Evolutionary conservation across 2,888 invertebrate genomes (phyloP).

Genomic region (Piscicola geometra): DNA sequence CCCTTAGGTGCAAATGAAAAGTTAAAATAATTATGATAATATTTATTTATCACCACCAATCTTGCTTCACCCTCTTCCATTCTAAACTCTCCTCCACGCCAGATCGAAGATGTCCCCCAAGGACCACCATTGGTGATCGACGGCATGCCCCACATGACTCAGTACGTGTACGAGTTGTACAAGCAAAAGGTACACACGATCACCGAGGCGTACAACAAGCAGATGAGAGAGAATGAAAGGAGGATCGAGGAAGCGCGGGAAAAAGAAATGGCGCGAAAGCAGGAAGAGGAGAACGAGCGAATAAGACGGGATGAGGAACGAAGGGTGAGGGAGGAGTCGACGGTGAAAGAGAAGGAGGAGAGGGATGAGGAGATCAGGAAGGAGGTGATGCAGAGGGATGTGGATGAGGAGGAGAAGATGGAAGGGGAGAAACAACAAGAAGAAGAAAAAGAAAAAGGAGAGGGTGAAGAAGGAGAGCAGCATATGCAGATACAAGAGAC

Average conservation of each 20-base stretch:
- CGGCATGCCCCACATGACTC: conserved; percentile 91
- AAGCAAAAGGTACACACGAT: conserved; percentile 40
- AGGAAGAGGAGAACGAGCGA: conserved; percentile 14
- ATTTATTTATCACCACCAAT: not conserved
- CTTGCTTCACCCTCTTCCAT: not conserved
- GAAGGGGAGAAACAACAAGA: no score
- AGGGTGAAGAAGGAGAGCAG: no score
- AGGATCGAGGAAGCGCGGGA: not conserved
- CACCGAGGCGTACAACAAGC: conserved; percentile 24
- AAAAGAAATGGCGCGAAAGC: not conserved
- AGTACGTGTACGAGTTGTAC: conserved; percentile 89
- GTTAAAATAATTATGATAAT: not conserved
- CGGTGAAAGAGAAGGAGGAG: not conserved
- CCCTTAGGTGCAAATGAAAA: no score
- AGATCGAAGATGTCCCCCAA: conserved; percentile 31
- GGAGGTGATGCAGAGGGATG: not conserved
- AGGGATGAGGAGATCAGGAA: not conserved
- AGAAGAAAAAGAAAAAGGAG: no score
- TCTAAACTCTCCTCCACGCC: not conserved
- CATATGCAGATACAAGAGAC: not conserved
- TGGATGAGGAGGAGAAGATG: no score
- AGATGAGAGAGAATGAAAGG: conserved; percentile 12
- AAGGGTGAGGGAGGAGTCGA: not conserved
- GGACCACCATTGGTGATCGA: conserved; percentile 63
- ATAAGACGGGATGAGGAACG: not conserved